phyloP scores from a whole-genome alignment of 2,113 vertebrate genomes.

The Xyrauchen texanus region DNA sequence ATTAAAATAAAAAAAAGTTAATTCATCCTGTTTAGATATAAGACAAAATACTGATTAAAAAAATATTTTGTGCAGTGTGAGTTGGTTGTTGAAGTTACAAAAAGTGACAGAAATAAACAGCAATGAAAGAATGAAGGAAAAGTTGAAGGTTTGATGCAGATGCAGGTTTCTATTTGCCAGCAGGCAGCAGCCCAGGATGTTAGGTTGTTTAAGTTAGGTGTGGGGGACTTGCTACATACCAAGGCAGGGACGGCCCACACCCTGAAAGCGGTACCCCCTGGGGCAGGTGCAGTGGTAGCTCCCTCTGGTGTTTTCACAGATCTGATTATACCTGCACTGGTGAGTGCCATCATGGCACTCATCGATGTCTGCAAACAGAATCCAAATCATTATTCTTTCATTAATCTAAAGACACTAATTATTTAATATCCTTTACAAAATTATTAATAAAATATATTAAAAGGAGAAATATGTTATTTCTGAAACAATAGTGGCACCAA shows the following conservation, averaged over 20 bases:
- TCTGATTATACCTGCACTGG: constrained; percentile 92
- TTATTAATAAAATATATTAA: too few species aligned
- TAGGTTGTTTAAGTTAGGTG: not conserved
- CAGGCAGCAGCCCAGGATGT: not conserved
- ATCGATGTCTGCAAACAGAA: constrained; percentile 82
- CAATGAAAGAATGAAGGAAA: constrained; percentile 8
- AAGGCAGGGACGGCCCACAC: constrained; percentile 82
- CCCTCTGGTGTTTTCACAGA: constrained; percentile 91
- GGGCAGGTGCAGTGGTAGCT: constrained; percentile 92
- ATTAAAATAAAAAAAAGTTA: too few species aligned
- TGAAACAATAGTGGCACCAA: too few species aligned
- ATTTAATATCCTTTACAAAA: too few species aligned
- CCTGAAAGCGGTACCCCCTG: constrained; percentile 86
- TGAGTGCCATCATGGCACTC: constrained; percentile 91
- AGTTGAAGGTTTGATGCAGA: not conserved
- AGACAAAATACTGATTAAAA: too few species aligned
- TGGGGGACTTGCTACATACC: constrained; percentile 76
- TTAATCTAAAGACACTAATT: not conserved
- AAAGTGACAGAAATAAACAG: constrained; percentile 25
- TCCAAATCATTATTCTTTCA: not conserved
- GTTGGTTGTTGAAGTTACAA: constrained; percentile 1
- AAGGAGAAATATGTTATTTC: too few species aligned
- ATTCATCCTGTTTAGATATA: too few species aligned
- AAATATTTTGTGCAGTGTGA: too few species aligned
- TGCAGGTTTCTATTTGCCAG: constrained; percentile 15